Evolutionary conservation across 2,797 vertebrate species (phyloP).

Genomic region (Macrochelys suwanniensis): DNA sequence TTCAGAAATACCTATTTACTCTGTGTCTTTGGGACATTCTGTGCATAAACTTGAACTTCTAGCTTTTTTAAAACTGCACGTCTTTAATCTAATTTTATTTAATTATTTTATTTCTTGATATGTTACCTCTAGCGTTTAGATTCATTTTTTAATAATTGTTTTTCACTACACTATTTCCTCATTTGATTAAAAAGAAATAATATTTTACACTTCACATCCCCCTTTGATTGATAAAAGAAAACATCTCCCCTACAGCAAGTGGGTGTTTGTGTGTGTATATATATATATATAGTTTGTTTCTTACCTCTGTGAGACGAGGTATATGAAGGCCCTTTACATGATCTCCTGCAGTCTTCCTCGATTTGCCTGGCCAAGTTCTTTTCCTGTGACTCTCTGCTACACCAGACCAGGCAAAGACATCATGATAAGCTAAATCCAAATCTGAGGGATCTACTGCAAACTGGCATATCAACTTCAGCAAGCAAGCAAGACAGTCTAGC

Average conservation of each 20-base stretch:
- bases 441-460: slow-evolving; percentile 98
- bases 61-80: slow-evolving; percentile 9
- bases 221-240: not conserved
- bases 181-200: not conserved
- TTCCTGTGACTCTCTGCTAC: slow-evolving; percentile 94
- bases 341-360: slow-evolving; percentile 93
- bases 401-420: slow-evolving; percentile 98
- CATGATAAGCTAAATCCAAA: slow-evolving; percentile 96
- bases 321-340: slow-evolving; percentile 96
- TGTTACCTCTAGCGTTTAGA: fast-evolving
- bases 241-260: not conserved
- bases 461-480: slow-evolving; percentile 98
- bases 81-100: not conserved
- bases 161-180: not conserved
- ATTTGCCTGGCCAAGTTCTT: slow-evolving; percentile 95
- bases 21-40: not conserved
- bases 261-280: not conserved
- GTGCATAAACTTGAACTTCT: not conserved
- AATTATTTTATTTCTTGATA: not conserved
- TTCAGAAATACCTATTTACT: not conserved
- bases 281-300: not conserved
- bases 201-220: not conserved
- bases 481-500: slow-evolving; percentile 97
- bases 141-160: not conserved
- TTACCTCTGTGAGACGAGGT: slow-evolving; percentile 96